Base-by-base conservation (phyloP, 37 sponge, comb jelly and placozoan genomes). In the Axinella damicornis region DNA sequence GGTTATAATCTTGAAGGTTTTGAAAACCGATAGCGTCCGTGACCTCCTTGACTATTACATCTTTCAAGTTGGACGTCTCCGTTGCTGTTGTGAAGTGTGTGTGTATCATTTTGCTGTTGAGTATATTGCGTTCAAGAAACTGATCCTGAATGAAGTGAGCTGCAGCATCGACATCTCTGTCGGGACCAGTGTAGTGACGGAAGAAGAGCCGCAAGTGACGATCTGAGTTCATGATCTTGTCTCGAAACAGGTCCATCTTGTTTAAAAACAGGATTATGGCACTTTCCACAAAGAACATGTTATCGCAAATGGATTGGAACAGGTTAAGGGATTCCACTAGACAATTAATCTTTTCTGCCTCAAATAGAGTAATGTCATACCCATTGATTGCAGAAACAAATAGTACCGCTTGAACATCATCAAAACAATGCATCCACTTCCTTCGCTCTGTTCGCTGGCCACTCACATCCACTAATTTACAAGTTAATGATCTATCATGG, bases 401-500 rank as follows among this genome's bases (percentile, higher is more conserved):
- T 65, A 94, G 73, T 18, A 94, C 90, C 31, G 94, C 90, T 65
- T 89, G 86, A 14, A 94, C 94, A 61, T 94, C 94, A 76, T 94
- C 90, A 77, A 94, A 94, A 71, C 94, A 94, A 69, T 94, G 94
- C 19, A 94, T 89, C 94, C 94, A 94, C 67, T 94, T 94, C 40
- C 90, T 68, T 35, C 94, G 68, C 66, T 94, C 94, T 57, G 94
- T 90, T 21, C 94, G 58, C 84, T 94, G 94, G 12, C 94, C 94
- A 0, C 94, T 90, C 12, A 94, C 90, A 83, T 94, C 94, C 34
- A 86, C 81, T 21, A 94, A 78, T 38, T 66, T 91, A 78, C 81
- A 91, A 31, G 76, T 71, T 0, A 91, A 65, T 21, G 66, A 54
- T 0, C 73, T 74, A 32, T 76, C 87, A 20, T 52, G 46, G 57